A percentile compares a stretch with the other conserved stretches of the same genome.
These are phyloP conservation scores for Syngnathus acus DNA, from an alignment of 2,797 vertebrate species.

Conservation along the genomic window DNA sequence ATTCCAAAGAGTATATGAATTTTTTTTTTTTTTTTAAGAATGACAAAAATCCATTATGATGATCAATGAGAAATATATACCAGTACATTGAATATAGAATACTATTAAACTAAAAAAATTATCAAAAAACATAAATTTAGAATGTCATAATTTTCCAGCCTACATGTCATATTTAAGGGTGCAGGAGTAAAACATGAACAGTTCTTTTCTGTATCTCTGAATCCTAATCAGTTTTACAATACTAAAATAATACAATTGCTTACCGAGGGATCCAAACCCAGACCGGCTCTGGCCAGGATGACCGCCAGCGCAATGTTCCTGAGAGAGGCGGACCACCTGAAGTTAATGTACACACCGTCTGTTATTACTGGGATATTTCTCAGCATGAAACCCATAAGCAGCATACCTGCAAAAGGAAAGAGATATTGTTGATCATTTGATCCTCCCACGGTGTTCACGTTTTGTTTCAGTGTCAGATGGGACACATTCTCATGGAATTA, in stretches of 20 bases:
- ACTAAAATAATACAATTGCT: slow-evolving; percentile 6
- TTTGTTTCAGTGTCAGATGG: not conserved
- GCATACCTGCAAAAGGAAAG: slow-evolving; percentile 77
- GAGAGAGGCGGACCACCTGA: slow-evolving; percentile 81
- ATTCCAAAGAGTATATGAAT: slow-evolving; percentile 1
- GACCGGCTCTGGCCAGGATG: slow-evolving; percentile 85
- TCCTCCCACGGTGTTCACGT: not conserved
- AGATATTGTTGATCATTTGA: slow-evolving; percentile 9
- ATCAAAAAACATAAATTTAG: not conserved
- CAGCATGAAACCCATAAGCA: slow-evolving; percentile 86
- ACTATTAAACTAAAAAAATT: not conserved
- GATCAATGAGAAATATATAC: not conserved
- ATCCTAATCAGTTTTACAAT: not conserved
- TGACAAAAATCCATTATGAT: no score
- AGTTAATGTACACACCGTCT: slow-evolving; percentile 69
- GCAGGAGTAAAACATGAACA: not conserved
- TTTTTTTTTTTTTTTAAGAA: not conserved
- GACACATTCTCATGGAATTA: not conserved
- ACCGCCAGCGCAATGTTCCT: slow-evolving; percentile 89
- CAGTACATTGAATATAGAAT: not conserved
- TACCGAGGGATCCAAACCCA: slow-evolving; percentile 87
- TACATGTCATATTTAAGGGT: not conserved
- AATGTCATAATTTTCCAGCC: not conserved
- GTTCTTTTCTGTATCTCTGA: not conserved
- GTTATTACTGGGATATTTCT: slow-evolving; percentile 79